These are phyloP conservation scores for Amia ocellicauda DNA, from an alignment of 2,113 vertebrate species.

Conservation along the genomic window DNA sequence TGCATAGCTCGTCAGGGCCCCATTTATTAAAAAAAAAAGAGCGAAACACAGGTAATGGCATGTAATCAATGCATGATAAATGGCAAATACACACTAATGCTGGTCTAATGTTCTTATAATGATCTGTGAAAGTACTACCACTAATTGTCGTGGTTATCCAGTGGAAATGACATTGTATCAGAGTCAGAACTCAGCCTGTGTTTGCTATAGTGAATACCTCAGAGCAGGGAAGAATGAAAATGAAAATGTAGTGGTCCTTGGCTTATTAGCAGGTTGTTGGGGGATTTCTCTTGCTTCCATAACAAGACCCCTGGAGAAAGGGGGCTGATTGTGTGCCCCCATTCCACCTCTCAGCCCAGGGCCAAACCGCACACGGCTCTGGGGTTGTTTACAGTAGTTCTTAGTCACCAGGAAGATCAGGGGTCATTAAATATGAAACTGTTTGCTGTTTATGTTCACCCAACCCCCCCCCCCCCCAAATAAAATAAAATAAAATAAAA, in stretches of 20 bases:
- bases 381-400: neutral
- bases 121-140: slow-evolving; percentile 64
- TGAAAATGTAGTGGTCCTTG: neutral
- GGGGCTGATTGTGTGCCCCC: neutral
- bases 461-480: neutral
- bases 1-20: no score
- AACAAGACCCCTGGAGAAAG: neutral
- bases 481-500: neutral
- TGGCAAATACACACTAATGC: slow-evolving; percentile 69
- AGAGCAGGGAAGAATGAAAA: neutral
- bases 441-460: neutral
- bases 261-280: neutral
- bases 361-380: neutral
- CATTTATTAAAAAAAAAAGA: no score
- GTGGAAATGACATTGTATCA: slow-evolving; percentile 15
- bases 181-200: neutral
- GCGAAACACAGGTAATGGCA: no score
- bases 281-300: neutral
- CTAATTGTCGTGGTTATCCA: slow-evolving; percentile 69
- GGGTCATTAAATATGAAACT: neutral
- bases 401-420: neutral
- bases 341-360: no score
- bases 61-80: slow-evolving; percentile 74
- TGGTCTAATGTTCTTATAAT: slow-evolving; percentile 71
- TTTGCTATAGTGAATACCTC: neutral